These are phyloP conservation scores for Aquatica leii DNA, from an alignment of 2,888 invertebrate species.

Conservation along the genomic window DNA sequence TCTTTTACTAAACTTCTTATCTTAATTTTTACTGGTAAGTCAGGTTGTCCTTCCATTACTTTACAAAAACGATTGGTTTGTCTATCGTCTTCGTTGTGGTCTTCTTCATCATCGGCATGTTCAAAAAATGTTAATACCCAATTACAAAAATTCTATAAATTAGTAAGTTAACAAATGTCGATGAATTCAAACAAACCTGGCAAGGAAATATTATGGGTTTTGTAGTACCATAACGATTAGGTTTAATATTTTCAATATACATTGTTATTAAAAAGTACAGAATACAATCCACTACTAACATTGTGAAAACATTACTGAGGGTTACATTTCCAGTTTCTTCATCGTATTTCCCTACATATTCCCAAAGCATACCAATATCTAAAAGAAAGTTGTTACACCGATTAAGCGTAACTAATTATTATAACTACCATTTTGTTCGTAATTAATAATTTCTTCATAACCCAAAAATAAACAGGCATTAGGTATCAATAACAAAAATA, in stretches of 20 bases:
- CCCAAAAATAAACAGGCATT: conserved; percentile 56
- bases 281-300: conserved; percentile 62
- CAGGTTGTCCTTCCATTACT: too few species aligned
- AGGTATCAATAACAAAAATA: conserved; percentile 53
- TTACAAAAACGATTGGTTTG: too few species aligned
- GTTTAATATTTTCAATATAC: conserved; percentile 67
- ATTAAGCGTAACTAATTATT: too few species aligned
- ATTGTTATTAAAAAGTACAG: conserved; percentile 66
- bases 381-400: too few species aligned
- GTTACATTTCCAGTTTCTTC: conserved; percentile 52
- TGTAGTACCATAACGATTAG: conserved; percentile 70
- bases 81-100: too few species aligned
- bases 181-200: too few species aligned
- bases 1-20: too few species aligned
- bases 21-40: too few species aligned
- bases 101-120: too few species aligned
- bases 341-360: conserved; percentile 58
- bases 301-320: conserved; percentile 58
- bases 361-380: conserved; percentile 62
- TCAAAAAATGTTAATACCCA: too few species aligned
- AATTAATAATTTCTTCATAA: conserved; percentile 52
- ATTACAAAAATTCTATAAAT: conserved; percentile 13
- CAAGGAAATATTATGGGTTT: conserved; percentile 58
- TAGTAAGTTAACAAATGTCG: too few species aligned
- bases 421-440: conserved; percentile 53